phyloP scores from a whole-genome alignment of 35 echinoderm and acorn worm genomes.

The Anneissia japonica region DNA sequence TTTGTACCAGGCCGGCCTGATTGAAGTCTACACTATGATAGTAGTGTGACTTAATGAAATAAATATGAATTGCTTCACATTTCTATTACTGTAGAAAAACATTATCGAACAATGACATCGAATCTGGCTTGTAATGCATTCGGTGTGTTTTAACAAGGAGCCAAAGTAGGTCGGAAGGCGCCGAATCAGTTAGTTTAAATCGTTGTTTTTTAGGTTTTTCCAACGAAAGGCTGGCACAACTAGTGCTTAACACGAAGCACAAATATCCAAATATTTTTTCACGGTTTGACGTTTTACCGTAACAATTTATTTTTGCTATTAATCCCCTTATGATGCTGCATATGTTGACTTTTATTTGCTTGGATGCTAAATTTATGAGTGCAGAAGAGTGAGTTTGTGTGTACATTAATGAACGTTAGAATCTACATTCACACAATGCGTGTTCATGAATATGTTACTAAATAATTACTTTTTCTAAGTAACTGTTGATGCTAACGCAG shows the following conservation, averaged over 20 bases:
- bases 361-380: too few species aligned
- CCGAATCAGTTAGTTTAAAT: background rate
- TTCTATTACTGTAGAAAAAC: background rate
- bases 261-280: background rate
- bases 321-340: background rate
- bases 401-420: too few species aligned
- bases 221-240: background rate
- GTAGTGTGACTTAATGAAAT: background rate
- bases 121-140: background rate
- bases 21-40: background rate
- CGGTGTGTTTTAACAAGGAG: background rate
- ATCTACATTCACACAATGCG: too few species aligned
- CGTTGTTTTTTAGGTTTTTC: background rate
- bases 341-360: background rate
- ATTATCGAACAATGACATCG: background rate
- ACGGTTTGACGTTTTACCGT: background rate
- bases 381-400: too few species aligned
- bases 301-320: background rate
- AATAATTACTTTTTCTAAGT: too few species aligned
- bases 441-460: too few species aligned
- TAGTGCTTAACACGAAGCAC: background rate
- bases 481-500: too few species aligned
- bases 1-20: background rate
- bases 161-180: background rate
- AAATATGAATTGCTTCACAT: slow-evolving; percentile 2